phyloP scores from a whole-genome alignment of 2,888 invertebrate species.

The Ophioninae sp. region DNA sequence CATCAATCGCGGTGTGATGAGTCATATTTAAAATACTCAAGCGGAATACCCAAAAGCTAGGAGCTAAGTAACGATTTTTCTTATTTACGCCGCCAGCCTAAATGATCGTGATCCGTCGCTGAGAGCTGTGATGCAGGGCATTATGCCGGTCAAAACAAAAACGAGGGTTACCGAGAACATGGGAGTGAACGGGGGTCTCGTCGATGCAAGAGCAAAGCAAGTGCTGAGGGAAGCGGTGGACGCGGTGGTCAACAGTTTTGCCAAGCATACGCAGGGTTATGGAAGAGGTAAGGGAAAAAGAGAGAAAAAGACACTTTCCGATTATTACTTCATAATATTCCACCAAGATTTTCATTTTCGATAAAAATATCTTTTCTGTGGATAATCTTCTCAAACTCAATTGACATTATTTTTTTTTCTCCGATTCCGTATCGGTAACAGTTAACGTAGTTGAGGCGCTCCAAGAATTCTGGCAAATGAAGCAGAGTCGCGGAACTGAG shows the following conservation, averaged over 20 bases:
- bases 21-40: constrained; percentile 13
- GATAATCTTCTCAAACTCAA: too few relatives aligned
- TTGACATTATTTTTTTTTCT: not conserved
- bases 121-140: constrained; percentile 76
- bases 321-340: not conserved
- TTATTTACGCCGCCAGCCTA: constrained; percentile 63
- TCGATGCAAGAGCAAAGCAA: constrained; percentile 83
- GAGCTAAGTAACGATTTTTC: not conserved
- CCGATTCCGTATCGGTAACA: constrained; percentile 70
- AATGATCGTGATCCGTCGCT: constrained; percentile 69
- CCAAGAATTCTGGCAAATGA: constrained; percentile 99
- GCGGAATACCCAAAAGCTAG: constrained; percentile 3
- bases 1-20: too few relatives aligned
- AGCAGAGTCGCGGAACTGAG: constrained; percentile 93
- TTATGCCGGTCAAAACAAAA: constrained; percentile 80
- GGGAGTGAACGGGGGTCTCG: constrained; percentile 79
- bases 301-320: not conserved
- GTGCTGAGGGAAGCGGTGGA: constrained; percentile 87
- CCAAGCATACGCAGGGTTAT: constrained; percentile 87
- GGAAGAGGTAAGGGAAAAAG: constrained; percentile 83
- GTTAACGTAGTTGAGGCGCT: constrained; percentile 97
- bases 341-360: not conserved
- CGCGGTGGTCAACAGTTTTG: constrained; percentile 88
- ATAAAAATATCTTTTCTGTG: not conserved
- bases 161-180: constrained; percentile 78